These are phyloP conservation scores for Polyommatus icarus DNA, from an alignment of 2,888 invertebrate species.

Conservation along the genomic window DNA sequence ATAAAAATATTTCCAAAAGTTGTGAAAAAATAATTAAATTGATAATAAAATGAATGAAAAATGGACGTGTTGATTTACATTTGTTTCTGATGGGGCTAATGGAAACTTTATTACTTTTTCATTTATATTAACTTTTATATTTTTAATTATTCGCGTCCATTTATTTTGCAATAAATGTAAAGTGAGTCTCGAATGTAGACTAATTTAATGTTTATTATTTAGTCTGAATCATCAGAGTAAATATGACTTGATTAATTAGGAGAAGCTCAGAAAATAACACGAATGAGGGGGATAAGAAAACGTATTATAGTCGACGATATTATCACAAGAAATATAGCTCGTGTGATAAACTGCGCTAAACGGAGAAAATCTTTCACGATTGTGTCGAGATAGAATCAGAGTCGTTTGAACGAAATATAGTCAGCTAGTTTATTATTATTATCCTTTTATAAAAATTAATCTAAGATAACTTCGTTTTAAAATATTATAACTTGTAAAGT, in stretches of 20 bases:
- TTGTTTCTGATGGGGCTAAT: conserved; percentile 5
- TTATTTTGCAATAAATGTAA: background rate
- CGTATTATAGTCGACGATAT: background rate
- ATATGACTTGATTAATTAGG: background rate
- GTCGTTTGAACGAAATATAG: background rate
- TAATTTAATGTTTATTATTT: background rate
- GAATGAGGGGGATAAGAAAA: conserved; percentile 2
- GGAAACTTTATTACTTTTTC: conserved; percentile 4
- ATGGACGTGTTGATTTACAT: background rate
- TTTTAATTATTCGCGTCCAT: background rate
- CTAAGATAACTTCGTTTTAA: background rate
- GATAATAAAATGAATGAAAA: background rate
- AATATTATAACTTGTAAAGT: background rate
- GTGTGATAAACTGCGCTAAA: background rate
- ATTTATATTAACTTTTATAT: background rate
- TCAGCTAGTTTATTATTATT: background rate
- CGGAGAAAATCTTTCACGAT: background rate
- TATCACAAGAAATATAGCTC: conserved; percentile 8
- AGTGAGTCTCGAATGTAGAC: background rate
- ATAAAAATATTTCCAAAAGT: background rate
- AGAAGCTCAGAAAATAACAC: background rate
- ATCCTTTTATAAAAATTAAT: background rate
- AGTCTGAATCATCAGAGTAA: background rate
- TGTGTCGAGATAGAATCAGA: background rate
- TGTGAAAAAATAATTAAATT: conserved; percentile 1